phyloP scores from a whole-genome alignment of 2,888 invertebrate species.

The Melanotus villosus region DNA sequence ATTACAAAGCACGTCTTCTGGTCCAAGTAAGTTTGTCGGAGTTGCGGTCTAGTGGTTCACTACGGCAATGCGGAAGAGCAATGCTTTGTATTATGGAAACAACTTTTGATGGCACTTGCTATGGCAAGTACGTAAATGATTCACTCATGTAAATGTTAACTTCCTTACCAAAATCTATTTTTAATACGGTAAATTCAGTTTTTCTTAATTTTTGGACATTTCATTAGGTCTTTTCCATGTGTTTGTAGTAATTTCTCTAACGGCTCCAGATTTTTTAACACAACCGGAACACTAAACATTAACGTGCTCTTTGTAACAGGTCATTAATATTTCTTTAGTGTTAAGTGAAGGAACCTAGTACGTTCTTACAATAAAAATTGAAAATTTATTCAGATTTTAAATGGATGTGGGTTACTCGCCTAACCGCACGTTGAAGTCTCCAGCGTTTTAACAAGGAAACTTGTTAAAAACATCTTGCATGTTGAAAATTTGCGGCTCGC shows the following conservation, averaged over 20 bases:
- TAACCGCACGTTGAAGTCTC: constrained; percentile 17
- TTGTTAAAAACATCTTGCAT: no score
- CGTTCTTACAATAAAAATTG: background rate
- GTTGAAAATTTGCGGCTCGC: no score
- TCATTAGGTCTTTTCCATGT: background rate
- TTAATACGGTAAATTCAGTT: constrained; percentile 40
- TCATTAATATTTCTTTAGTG: background rate
- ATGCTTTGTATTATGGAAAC: constrained; percentile 50
- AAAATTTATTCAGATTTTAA: background rate
- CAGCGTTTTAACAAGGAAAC: no score
- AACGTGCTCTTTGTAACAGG: no score
- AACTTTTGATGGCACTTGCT: constrained; percentile 52
- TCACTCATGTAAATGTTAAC: constrained; percentile 12
- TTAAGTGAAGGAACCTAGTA: background rate
- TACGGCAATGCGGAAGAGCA: constrained; percentile 51
- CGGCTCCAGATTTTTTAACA: background rate
- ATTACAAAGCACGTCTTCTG: constrained; percentile 41
- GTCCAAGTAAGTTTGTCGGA: constrained; percentile 40
- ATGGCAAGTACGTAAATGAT: constrained; percentile 41
- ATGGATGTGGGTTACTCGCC: constrained; percentile 24
- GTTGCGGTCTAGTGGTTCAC: constrained; percentile 39
- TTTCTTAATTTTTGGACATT: background rate
- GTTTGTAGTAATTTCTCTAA: constrained; percentile 1
- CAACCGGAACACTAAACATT: background rate
- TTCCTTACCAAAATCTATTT: constrained; percentile 37